Conservation (phyloP, 2,888 invertebrate species). For the Cylloceria caligata region DNA sequence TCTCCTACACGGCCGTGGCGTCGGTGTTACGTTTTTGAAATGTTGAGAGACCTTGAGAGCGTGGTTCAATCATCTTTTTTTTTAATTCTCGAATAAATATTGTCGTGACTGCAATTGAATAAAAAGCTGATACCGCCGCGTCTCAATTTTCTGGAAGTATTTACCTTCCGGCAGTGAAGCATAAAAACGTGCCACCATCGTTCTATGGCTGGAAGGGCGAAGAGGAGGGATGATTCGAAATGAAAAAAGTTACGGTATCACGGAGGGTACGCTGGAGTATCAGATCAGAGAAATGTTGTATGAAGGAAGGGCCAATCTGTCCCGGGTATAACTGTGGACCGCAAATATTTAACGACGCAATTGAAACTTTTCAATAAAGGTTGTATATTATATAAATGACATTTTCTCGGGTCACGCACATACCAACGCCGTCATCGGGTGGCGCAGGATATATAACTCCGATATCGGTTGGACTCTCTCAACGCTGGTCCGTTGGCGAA, state of each 20-base stretch:
- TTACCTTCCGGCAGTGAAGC: neutral
- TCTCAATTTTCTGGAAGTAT: conserved; percentile 1
- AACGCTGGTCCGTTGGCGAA: conserved; percentile 17
- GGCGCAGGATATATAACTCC: conserved; percentile 33
- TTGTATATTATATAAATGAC: conserved; percentile 29
- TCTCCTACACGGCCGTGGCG: too few relatives aligned
- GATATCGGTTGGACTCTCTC: conserved; percentile 1
- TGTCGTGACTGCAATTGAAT: neutral
- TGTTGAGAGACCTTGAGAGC: too few relatives aligned
- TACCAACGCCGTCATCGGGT: neutral
- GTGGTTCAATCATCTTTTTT: neutral
- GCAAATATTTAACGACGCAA: conserved; percentile 63
- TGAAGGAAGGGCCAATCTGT: neutral
- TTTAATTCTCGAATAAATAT: neutral
- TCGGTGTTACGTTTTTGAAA: too few relatives aligned
- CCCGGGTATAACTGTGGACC: conserved; percentile 51
- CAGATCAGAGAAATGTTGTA: neutral
- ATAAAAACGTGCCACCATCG: conserved; percentile 1
- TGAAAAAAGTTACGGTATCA: conserved; percentile 11
- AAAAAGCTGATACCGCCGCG: neutral
- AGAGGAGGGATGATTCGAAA: conserved; percentile 16
- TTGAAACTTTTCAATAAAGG: conserved; percentile 55
- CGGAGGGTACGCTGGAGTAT: neutral
- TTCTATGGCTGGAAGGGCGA: neutral
- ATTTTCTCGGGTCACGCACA: conserved; percentile 23